phyloP scores from a whole-genome alignment of 2,113 vertebrate genomes.

The Drymodes brunneopygia region DNA sequence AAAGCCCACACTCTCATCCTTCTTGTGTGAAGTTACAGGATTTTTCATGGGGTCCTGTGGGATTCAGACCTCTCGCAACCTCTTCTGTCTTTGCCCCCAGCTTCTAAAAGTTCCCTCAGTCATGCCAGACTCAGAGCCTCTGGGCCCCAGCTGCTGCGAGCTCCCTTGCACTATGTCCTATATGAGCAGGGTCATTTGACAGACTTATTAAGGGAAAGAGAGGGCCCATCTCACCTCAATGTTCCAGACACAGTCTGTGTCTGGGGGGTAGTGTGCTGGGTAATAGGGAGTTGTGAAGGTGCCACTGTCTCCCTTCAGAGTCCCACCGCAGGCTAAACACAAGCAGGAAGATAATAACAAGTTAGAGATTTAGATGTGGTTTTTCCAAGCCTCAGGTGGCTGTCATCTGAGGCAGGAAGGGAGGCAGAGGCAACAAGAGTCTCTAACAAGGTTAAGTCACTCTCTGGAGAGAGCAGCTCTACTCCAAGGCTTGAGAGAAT shows the following conservation, averaged over 20 bases:
- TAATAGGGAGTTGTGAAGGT: conserved; percentile 83
- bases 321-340: conserved; percentile 71
- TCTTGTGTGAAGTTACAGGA: not conserved
- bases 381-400: not conserved
- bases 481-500: not conserved
- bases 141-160: not conserved
- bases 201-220: not conserved
- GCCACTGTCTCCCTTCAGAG: conserved; percentile 64
- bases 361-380: not conserved
- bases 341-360: not conserved
- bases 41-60: not conserved
- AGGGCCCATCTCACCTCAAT: conserved; percentile 76
- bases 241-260: conserved; percentile 77
- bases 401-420: not conserved
- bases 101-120: not conserved
- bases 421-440: not conserved
- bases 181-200: not conserved
- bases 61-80: not conserved
- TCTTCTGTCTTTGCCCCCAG: not conserved
- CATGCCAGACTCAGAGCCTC: fast-evolving
- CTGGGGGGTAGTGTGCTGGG: conserved; percentile 86
- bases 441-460: not conserved
- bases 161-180: not conserved
- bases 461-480: not conserved
- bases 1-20: not conserved